Evolutionary conservation across 2,113 vertebrate genomes (phyloP).

Genomic region (Equus quagga): DNA sequence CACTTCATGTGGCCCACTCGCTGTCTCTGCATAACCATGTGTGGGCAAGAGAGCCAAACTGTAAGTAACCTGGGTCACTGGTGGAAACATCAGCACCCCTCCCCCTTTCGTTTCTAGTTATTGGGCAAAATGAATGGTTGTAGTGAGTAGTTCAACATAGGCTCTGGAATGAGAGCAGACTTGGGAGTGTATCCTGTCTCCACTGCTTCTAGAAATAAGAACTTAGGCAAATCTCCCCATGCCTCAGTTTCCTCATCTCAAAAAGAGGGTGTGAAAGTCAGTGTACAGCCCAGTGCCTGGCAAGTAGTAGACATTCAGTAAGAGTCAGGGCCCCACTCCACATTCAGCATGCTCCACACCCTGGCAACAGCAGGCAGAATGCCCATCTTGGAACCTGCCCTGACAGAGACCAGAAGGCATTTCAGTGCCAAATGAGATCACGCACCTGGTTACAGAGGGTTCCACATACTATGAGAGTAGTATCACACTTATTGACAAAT

Average conservation of each 20-base stretch:
- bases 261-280: not conserved
- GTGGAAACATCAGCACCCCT: not conserved
- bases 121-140: not conserved
- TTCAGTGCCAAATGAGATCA: not conserved
- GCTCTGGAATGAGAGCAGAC: not conserved
- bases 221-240: not conserved
- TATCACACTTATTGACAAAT: not conserved
- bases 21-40: not conserved
- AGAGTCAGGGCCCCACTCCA: not conserved
- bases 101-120: not conserved
- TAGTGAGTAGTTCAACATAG: not conserved
- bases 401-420: not conserved
- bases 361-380: not conserved
- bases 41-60: not conserved
- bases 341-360: accelerated
- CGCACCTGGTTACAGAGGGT: not conserved
- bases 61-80: slow-evolving; percentile 16
- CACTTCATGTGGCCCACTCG: not conserved
- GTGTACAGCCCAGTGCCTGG: not conserved
- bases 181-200: not conserved
- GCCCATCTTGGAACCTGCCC: not conserved
- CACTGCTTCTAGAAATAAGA: not conserved
- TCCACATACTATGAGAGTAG: not conserved
- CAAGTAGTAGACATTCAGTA: not conserved
- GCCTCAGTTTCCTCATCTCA: not conserved